Conservation (phyloP, 2,113 vertebrate genomes). For the Thymallus thymallus region DNA sequence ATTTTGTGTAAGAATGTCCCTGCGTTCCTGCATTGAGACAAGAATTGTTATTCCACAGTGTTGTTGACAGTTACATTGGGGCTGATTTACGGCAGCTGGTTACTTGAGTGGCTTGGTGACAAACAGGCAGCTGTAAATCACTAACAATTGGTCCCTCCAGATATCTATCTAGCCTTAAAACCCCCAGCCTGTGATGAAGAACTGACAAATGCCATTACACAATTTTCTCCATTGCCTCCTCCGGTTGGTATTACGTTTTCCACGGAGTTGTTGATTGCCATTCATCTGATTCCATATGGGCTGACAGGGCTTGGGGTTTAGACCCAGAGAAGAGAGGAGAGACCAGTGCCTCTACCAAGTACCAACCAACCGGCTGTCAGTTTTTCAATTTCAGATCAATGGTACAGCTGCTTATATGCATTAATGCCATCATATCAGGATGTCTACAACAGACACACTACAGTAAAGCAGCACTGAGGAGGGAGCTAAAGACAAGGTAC, state of each 20-base stretch:
- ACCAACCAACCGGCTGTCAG: neutral
- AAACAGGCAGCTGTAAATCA: conserved; percentile 35
- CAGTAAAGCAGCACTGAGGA: neutral
- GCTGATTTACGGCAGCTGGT: conserved; percentile 11
- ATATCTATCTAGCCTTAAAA: conserved; percentile 9
- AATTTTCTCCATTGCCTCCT: neutral
- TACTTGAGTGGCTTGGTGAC: conserved; percentile 23
- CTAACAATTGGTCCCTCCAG: neutral
- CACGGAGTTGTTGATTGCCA: neutral
- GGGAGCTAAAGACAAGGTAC: neutral
- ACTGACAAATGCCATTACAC: neutral
- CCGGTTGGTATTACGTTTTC: neutral
- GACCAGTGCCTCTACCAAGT: neutral
- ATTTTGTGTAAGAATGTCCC: conserved; percentile 53
- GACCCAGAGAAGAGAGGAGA: neutral
- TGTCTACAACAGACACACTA: neutral
- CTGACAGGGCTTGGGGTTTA: too few relatives aligned
- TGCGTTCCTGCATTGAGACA: conserved; percentile 54
- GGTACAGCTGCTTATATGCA: conserved; percentile 28
- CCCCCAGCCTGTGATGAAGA: neutral
- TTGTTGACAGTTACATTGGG: conserved; percentile 7
- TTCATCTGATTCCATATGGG: neutral
- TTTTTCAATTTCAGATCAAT: neutral
- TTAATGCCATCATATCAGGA: neutral
- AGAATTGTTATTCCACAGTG: conserved; percentile 41